Base-by-base conservation (phyloP, 2,797 vertebrate genomes). In the Psittacula echo region DNA sequence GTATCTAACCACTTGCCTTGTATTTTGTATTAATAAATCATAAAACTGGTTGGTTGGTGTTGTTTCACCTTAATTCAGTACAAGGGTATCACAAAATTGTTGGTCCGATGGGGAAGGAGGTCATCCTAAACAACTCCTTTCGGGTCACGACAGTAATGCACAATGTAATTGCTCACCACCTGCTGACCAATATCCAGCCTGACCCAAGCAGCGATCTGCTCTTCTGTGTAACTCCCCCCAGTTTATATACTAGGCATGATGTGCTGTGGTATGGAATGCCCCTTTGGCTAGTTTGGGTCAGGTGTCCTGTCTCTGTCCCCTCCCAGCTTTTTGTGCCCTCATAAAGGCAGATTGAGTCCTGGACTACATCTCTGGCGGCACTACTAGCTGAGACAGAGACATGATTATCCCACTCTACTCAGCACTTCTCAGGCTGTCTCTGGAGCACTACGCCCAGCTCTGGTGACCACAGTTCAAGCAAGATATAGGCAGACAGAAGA, bases 361-460 rank as follows among this genome's bases (percentile, higher is more conserved):
- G 6, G 16, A 11, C 19, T 54, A 5, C 44, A 64, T 45, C 1
- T 13, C 13, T 4, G 32, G 26, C 7, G 20, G 0, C 18, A 21
- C 56, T 68, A 56, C 13, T 29, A 73, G 41, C 20, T 60, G 9
- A 41, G 29, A 80, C 4, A 68, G 17, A 32, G 24, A 76, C 3
- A 2, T 8, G 24, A 71, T 20, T 13, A 51, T 23, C 10, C 15
- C 29, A 47, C 20, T 56, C 20, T 20, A 50, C 20, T 58, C 26
- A 68, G 6, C 1, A 1, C 5, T 68, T 39, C 2, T 34, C 16
- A 83, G 29, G 4, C 4, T 2, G 1, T 21, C 5, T 6, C 26
- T 75, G 11, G 11, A 82, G 21, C 44, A 41, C 7, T 60, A 2
- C 17, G 26, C 60, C 32, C 9, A 34, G 1, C n/a, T 79, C 34